phyloP scores from a whole-genome alignment of 2,113 vertebrate genomes.

The Clarias batrachus region DNA sequence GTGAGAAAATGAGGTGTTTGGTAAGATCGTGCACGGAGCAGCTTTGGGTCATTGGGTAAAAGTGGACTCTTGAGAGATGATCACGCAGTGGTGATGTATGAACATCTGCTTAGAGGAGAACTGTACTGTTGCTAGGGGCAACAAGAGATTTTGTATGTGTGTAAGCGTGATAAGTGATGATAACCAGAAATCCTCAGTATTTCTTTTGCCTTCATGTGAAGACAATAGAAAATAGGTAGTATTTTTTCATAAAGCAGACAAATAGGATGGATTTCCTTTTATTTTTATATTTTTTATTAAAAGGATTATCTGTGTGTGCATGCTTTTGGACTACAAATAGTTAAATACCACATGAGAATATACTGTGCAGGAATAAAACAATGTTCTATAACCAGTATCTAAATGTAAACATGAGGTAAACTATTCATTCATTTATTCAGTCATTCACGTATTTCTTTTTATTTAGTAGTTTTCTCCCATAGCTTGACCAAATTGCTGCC shows the following conservation, averaged over 20 bases:
- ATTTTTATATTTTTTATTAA: not conserved
- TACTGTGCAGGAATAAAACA: not conserved
- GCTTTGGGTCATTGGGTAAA: not conserved
- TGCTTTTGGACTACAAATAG: not conserved
- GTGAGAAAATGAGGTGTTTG: not conserved
- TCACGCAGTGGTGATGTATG: not conserved
- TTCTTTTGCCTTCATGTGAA: slow-evolving; percentile 27
- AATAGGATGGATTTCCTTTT: too few species aligned
- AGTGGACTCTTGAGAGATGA: not conserved
- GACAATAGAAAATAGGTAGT: slow-evolving; percentile 10
- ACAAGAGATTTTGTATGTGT: not conserved
- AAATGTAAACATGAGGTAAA: not conserved
- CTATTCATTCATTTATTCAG: not conserved
- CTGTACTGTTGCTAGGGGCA: not conserved
- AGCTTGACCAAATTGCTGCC: not conserved
- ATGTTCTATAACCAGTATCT: not conserved
- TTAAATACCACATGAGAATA: not conserved
- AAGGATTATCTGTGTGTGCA: not conserved
- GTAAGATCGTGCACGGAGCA: not conserved
- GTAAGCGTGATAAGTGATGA: slow-evolving; percentile 35
- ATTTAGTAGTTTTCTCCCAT: not conserved
- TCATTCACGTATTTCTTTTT: not conserved
- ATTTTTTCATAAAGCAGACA: not conserved
- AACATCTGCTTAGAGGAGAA: slow-evolving; percentile 1
- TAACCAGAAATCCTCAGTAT: slow-evolving; percentile 25